Evolutionary conservation across 2,888 invertebrate species (phyloP).

Genomic region (Leptinotarsa haldemani): DNA sequence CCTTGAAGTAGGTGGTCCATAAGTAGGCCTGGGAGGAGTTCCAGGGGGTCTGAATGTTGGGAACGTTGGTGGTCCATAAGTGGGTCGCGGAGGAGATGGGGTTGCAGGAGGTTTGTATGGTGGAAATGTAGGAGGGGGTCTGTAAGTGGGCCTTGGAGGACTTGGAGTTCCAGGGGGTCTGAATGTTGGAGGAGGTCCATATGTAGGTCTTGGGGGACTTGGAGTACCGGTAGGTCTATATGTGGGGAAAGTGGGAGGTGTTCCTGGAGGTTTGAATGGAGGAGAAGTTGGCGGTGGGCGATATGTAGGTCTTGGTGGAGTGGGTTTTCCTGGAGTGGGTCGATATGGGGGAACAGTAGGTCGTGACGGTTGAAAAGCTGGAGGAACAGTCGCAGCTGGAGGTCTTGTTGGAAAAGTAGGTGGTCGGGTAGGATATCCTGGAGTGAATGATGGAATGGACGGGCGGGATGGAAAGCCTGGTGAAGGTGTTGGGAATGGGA

Average conservation of each 20-base stretch:
- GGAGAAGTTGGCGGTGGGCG: slow-evolving; percentile 34
- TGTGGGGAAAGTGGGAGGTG: slow-evolving; percentile 42
- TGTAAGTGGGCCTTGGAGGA: slow-evolving; percentile 31
- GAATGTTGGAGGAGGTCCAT: slow-evolving; percentile 41
- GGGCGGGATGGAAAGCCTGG: slow-evolving; percentile 45
- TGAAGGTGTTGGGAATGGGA: slow-evolving; percentile 68
- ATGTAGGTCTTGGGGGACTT: slow-evolving; percentile 51
- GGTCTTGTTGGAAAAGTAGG: slow-evolving; percentile 36
- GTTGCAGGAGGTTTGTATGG: slow-evolving; percentile 38
- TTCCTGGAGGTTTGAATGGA: slow-evolving; percentile 44
- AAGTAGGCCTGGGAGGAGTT: slow-evolving; percentile 34
- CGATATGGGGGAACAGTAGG: slow-evolving; percentile 41
- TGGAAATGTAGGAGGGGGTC: slow-evolving; percentile 41
- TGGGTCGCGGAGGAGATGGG: slow-evolving; percentile 36
- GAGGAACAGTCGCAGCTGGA: slow-evolving; percentile 35
- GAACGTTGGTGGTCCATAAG: slow-evolving; percentile 29
- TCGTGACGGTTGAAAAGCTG: slow-evolving; percentile 35
- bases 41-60: slow-evolving; percentile 41
- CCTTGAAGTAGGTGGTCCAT: slow-evolving; percentile 38
- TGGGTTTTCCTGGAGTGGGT: slow-evolving; percentile 25
- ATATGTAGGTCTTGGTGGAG: slow-evolving; percentile 20
- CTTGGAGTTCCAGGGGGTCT: slow-evolving; percentile 42
- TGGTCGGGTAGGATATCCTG: slow-evolving; percentile 6
- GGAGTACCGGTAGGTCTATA: slow-evolving; percentile 48
- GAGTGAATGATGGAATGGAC: slow-evolving; percentile 27